A percentile compares a stretch with the other conserved stretches of the same genome.
Evolutionary conservation across 2,113 vertebrate species (phyloP).

Genomic region (Echinops telfairi): DNA sequence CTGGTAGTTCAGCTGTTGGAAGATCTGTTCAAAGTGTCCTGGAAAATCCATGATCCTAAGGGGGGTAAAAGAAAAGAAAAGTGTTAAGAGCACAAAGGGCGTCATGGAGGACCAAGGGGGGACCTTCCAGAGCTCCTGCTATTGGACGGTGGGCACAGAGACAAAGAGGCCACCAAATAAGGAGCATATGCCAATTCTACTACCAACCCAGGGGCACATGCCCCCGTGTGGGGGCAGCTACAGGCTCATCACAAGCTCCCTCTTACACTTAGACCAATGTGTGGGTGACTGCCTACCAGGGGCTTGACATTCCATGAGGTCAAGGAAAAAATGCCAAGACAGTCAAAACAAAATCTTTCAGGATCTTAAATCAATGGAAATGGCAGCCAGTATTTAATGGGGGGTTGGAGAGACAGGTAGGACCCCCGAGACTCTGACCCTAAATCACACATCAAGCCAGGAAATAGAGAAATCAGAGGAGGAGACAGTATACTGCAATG

Average conservation of each 20-base stretch:
- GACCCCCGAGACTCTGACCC: too few relatives aligned
- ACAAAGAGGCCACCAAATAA: neutral
- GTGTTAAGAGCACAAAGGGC: constrained; percentile 9
- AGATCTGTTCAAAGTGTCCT: constrained; percentile 98
- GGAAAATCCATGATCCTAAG: constrained; percentile 97
- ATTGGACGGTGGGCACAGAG: neutral
- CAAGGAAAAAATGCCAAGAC: neutral
- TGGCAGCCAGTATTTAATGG: neutral
- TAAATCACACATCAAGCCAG: too few relatives aligned
- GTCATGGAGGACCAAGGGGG: neutral
- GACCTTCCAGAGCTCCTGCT: neutral
- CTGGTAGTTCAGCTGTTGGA: constrained; percentile 98
- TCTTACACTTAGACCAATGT: neutral
- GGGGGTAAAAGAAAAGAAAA: constrained; percentile 64
- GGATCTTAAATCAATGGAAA: constrained; percentile 50
- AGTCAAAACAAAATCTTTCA: neutral
- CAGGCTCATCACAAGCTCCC: neutral
- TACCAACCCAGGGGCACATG: neutral
- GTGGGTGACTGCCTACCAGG: neutral
- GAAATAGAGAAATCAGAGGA: too few relatives aligned
- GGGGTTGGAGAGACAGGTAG: neutral
- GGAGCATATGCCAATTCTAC: neutral
- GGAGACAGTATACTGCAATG: too few relatives aligned
- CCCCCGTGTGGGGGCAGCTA: neutral
- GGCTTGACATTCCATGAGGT: neutral